Conservation (phyloP, 2,888 invertebrate genomes). For the Thymelicus lineola region DNA sequence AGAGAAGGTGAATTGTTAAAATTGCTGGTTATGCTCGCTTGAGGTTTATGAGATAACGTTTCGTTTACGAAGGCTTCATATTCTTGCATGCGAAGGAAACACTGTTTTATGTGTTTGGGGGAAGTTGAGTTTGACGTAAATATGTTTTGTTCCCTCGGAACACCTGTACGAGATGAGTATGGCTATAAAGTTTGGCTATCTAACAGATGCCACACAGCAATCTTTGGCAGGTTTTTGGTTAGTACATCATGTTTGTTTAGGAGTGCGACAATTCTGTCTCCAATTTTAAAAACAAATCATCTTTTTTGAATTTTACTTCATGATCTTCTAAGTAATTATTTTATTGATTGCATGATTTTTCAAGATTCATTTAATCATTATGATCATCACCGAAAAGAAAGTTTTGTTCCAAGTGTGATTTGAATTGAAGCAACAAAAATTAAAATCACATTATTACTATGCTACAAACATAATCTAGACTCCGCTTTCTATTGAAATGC, state of each 20-base stretch:
- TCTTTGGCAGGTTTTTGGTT: conserved; percentile 2
- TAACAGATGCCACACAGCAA: not conserved
- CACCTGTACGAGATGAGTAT: conserved; percentile 10
- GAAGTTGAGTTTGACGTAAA: conserved; percentile 24
- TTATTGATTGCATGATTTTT: too few species aligned
- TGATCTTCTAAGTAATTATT: too few species aligned
- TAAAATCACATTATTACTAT: too few species aligned
- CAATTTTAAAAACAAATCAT: too few species aligned
- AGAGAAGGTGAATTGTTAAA: conserved; percentile 39
- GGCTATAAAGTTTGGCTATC: conserved; percentile 8
- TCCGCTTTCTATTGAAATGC: too few species aligned
- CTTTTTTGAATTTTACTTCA: too few species aligned
- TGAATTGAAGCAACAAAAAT: too few species aligned
- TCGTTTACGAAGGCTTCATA: conserved; percentile 11
- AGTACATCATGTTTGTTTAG: conserved; percentile 1
- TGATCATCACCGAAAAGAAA: too few species aligned
- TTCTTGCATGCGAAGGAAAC: conserved; percentile 14
- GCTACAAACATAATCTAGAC: too few species aligned
- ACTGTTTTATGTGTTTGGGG: conserved; percentile 22
- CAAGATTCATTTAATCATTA: too few species aligned
- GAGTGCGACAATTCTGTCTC: not conserved
- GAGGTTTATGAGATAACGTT: conserved; percentile 27
- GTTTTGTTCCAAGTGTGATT: too few species aligned
- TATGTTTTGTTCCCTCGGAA: conserved; percentile 17
- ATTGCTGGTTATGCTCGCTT: conserved; percentile 32